Conservation (phyloP, 1,140 invertebrate species). For the Carposina sasakii region DNA sequence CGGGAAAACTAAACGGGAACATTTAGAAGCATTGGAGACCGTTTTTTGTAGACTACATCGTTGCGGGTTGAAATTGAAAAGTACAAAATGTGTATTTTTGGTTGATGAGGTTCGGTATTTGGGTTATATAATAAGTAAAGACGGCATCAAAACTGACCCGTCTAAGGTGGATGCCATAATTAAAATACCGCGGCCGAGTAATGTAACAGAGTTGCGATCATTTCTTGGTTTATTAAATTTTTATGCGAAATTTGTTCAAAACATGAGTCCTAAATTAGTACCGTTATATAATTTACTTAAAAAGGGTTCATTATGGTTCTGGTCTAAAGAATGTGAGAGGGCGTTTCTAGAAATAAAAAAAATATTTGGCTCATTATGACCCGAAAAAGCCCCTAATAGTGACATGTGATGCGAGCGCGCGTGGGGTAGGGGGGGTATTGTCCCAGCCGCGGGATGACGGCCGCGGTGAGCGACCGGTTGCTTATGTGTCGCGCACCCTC, state of each 20-base stretch:
- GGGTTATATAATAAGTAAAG: constrained; percentile 26
- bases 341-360: constrained; percentile 25
- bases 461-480: constrained; percentile 17
- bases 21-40: constrained; percentile 14
- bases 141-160: constrained; percentile 26
- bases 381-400: constrained; percentile 42
- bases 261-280: constrained; percentile 30
- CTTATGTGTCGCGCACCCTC: constrained; percentile 55
- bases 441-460: constrained; percentile 43
- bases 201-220: constrained; percentile 29
- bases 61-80: constrained; percentile 28
- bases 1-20: neutral
- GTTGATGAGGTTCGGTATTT: constrained; percentile 32
- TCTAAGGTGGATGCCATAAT: constrained; percentile 28
- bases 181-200: constrained; percentile 18
- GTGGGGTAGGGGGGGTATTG: constrained; percentile 63
- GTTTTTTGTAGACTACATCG: constrained; percentile 12
- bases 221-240: constrained; percentile 38
- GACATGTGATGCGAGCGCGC: constrained; percentile 62
- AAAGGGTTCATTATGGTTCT: constrained; percentile 25
- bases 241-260: constrained; percentile 42
- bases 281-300: constrained; percentile 39
- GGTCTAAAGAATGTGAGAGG: constrained; percentile 18
- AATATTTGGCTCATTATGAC: constrained; percentile 49
- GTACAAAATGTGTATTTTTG: constrained; percentile 33